These are phyloP conservation scores for Hybognathus amarus DNA, from an alignment of 2,797 vertebrate genomes.

Conservation along the genomic window DNA sequence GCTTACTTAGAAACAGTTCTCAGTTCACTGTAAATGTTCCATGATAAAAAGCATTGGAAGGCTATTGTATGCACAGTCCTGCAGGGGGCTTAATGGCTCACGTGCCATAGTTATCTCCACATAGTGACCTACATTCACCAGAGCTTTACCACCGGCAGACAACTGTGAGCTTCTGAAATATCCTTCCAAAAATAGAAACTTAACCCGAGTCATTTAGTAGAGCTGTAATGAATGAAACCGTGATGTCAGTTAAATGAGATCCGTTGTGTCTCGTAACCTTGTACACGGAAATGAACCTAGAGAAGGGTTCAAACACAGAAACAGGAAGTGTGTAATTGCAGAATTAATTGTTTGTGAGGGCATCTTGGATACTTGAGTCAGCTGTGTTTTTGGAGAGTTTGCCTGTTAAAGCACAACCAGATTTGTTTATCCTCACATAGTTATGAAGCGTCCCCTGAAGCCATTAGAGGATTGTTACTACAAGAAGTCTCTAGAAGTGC, in stretches of 20 bases:
- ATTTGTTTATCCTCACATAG: background rate
- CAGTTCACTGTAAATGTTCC: background rate
- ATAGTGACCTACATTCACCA: slow-evolving; percentile 58
- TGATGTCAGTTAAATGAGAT: slow-evolving; percentile 41
- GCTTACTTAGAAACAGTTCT: background rate
- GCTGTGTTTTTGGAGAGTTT: slow-evolving; percentile 20
- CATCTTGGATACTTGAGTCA: background rate
- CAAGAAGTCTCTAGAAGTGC: background rate
- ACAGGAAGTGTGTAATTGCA: slow-evolving; percentile 23
- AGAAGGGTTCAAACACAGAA: background rate
- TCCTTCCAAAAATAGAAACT: slow-evolving; percentile 38
- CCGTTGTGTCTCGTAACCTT: slow-evolving; percentile 15
- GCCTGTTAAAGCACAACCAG: background rate
- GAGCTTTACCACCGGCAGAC: slow-evolving; percentile 48
- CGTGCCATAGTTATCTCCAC: slow-evolving; percentile 43
- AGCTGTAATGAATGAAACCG: slow-evolving; percentile 26
- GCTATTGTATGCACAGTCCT: slow-evolving; percentile 39
- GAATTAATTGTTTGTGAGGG: slow-evolving; percentile 4
- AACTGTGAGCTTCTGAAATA: slow-evolving; percentile 39
- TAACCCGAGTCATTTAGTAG: slow-evolving; percentile 22
- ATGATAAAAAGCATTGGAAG: background rate
- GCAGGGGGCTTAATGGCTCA: slow-evolving; percentile 32
- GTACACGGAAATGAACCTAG: slow-evolving; percentile 13
- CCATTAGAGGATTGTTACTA: background rate
- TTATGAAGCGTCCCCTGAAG: background rate